Base-by-base conservation (phyloP, 2,888 invertebrate species). In the Bombyx huttoni region DNA sequence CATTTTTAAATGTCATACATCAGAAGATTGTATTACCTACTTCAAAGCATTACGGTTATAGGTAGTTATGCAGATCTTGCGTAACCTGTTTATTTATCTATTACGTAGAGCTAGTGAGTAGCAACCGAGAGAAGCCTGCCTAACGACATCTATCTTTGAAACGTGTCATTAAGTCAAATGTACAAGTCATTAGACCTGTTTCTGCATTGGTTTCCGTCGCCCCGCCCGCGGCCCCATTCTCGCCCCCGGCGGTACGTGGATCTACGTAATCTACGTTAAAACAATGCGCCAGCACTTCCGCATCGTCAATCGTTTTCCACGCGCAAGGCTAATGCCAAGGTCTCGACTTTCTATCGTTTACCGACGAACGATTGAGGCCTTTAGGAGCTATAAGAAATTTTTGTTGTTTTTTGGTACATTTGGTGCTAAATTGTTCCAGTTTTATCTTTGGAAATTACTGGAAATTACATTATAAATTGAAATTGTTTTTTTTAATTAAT, bases 321-420 rank as follows among this genome's bases (percentile, higher is more conserved):
- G 75, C 72, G 69, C 83, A 83, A 85, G 83, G 84, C 77, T 85
- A 84, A 75, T 80, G 86, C 79, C 84, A 85, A 86, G 86, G 84
- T 79, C 83, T 77, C 60, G 64, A 75, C 85, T 84, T 86, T 86
- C 84, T 81, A 81, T 64, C 62, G 62, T 63, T 57, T 56, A 59
- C 55, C 53, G 55, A 51, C 58, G 56, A 54, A 52, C 55, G 56
- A 40, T 40, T 40, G 40, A 40, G 40, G 40, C 40, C 40, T 40
- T 40, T 40, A 40, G 40, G 60, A 40, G 40, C 40, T 40, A 40
- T 40, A 40, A 40, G 12, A 40, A 40, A 3, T 7, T 40, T 40
- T 40, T 40, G 40, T 40, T 40, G 12, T 40, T 40, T 40, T 40
- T 40, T 35, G 35, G 35, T 47, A 53, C 24, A 13, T 49, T 40